Base-by-base conservation (phyloP, 2,113 vertebrate genomes). In the Sialia sialis region DNA sequence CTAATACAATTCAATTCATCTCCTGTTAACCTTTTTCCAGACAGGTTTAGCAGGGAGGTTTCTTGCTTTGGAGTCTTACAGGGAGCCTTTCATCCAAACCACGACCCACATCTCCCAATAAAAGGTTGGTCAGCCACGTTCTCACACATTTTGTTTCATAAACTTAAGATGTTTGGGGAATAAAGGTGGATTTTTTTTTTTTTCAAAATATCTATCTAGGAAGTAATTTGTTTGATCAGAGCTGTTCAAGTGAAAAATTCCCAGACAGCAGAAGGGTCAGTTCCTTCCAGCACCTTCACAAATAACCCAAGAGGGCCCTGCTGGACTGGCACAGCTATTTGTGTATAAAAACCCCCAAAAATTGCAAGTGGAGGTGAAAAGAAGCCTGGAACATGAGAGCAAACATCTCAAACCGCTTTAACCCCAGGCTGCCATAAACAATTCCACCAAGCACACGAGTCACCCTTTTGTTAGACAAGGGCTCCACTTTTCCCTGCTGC, bases 1-100 rank as follows among this genome's bases (percentile, higher is more conserved):
- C 85, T 78, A 64, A 92, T 62, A 76, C 38, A 70, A 84, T 83
- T 81, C 69, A 81, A 93, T 91, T 77, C 48, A 68, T 92, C 82
- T 68, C 29, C 3, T 25, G 36, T 91, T 91, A 93, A 93, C 78
- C 84, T 91, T 90, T 91, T 38, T 17, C n/a, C 41, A 16, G 13
- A 20, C 36, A 59, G 72, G 58, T 74, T 81, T 86, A 94, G 11
- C 54, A 79, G 43, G 44, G 60, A 84, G 67, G 11, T 10, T 1
- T 30, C 26, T 79, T 13, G 9, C 44, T 77, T 60, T 20, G 10
- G 54, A 72, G 39, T 5, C 25, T 49, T 10, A 16, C 3, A 5
- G 36, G 56, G 41, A 72, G 67, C 19, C 82, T 79, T 62, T 66
- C 79, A 74, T n/a, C 41, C 68, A 63, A 68, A 78, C n/a, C 0